Evolutionary conservation across 2,888 invertebrate species (phyloP).

Genomic region (Apoda limacodes): DNA sequence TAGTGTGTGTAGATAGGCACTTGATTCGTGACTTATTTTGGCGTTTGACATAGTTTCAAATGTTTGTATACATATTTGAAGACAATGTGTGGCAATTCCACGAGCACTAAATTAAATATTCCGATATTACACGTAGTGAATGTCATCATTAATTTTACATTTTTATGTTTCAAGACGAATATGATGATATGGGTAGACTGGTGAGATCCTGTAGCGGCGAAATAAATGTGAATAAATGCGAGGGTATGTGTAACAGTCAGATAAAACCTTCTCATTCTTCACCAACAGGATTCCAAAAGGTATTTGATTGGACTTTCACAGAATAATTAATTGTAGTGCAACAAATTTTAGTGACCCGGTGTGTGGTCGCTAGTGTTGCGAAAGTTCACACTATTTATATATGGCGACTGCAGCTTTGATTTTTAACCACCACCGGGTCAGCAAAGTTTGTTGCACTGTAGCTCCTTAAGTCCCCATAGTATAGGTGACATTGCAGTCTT

Average conservation of each 20-base stretch:
- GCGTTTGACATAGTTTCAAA: neutral
- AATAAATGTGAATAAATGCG: constrained; percentile 92
- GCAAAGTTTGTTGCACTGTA: too few relatives aligned
- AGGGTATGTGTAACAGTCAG: constrained; percentile 92
- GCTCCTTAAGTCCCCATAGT: too few relatives aligned
- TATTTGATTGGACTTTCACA: constrained; percentile 29
- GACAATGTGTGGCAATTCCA: too few relatives aligned
- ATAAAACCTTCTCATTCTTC: constrained; percentile 92
- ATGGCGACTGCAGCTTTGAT: too few relatives aligned
- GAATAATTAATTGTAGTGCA: too few relatives aligned
- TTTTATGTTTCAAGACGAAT: constrained; percentile 76
- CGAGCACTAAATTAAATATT: too few relatives aligned
- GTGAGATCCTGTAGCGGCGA: constrained; percentile 90
- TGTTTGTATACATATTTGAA: neutral
- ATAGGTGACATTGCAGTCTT: too few relatives aligned
- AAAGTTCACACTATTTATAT: too few relatives aligned
- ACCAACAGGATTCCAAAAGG: constrained; percentile 90
- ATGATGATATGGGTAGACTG: constrained; percentile 86
- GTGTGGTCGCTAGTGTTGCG: too few relatives aligned
- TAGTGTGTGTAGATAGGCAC: constrained; percentile 5
- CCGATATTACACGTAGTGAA: too few relatives aligned
- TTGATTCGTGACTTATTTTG: constrained; percentile 10
- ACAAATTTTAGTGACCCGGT: too few relatives aligned
- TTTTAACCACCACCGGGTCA: too few relatives aligned
- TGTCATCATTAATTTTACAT: neutral